Base-by-base conservation (phyloP, 1,140 invertebrate species). In the Monochamus saltuarius region DNA sequence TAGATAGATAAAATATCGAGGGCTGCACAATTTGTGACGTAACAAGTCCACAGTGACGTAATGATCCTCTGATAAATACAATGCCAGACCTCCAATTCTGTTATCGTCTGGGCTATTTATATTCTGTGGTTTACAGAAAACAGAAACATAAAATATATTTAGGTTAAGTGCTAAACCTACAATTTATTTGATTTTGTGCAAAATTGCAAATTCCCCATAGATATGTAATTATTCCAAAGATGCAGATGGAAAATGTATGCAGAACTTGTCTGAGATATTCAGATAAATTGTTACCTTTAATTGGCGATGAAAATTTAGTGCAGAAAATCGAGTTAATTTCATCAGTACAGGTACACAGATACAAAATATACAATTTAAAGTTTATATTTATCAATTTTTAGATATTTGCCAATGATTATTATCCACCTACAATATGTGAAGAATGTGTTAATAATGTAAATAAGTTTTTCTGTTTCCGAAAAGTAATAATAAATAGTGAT, bases 241-340 rank as follows among this genome's bases (percentile, higher is more conserved):
- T 55, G 42, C 19, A 61, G 11, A 67, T 69, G 58, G 56, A 67
- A 53, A 62, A 63, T 45, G 43, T 69, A 8, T 72, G 70, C 50
- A 52, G 70, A 60, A 70, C 68, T 29, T 72, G 70, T 50, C 43
- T 72, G 11, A 63, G 70, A 11, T 59, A 59, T n/a, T 61, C 63
- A 2, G 39, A 52, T 14, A 58, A 54, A 52, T 40, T 53, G 13
- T 58, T 65, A 14, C 42, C 42, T 13, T 65, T 70, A 42, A 46
- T 62, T 35, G 37, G 51, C 50, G 22, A 65, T 29, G 52, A 39
- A 11, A 42, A 49, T 22, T 49, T 70, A 17, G 29, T 65, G 2
- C 39, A 55, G 8, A 70, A 64, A 65, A 70, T 72, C n/a, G 54
- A 65, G 58, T 51, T 56, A 17, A 65, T 72, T 35, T 59, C 70